These are phyloP conservation scores for Anguilla rostrata DNA, from an alignment of 2,113 vertebrate genomes.

Conservation along the genomic window DNA sequence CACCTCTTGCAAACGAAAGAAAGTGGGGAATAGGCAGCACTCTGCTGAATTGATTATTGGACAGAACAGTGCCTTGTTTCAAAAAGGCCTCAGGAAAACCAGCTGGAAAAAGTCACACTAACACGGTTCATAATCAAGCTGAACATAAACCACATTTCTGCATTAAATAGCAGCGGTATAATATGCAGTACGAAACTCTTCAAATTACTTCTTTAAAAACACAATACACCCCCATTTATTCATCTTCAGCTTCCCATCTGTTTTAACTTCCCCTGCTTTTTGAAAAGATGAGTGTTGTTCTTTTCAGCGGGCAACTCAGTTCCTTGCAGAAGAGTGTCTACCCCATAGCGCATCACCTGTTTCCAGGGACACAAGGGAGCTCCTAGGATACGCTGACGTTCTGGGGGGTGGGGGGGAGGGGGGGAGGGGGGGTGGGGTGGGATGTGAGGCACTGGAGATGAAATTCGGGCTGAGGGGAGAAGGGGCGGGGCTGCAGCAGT, in stretches of 20 bases:
- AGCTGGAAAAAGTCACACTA: too few species aligned
- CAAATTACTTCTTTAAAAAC: neutral
- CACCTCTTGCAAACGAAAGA: too few species aligned
- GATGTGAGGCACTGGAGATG: slow-evolving; percentile 42
- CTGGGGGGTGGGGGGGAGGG: slow-evolving; percentile 19
- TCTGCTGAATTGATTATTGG: too few species aligned
- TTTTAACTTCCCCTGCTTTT: slow-evolving; percentile 1
- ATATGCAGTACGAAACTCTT: neutral
- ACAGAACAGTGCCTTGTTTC: too few species aligned
- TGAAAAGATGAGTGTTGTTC: neutral
- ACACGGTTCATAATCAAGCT: too few species aligned
- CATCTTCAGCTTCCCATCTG: neutral
- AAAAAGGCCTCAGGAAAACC: too few species aligned
- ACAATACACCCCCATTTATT: neutral
- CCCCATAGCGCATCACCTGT: neutral
- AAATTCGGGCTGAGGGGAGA: slow-evolving; percentile 27
- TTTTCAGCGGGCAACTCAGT: neutral
- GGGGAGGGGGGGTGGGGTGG: slow-evolving; percentile 17
- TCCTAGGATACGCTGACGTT: neutral
- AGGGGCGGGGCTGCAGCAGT: slow-evolving; percentile 39
- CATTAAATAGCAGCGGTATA: neutral
- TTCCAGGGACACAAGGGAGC: neutral
- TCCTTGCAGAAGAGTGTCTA: neutral
- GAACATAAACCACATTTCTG: neutral
- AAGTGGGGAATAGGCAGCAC: too few species aligned